A percentile compares a stretch with the other conserved stretches of the same genome.
phyloP scores from a whole-genome alignment of 1,140 invertebrate genomes.

The Cylas formicarius region DNA sequence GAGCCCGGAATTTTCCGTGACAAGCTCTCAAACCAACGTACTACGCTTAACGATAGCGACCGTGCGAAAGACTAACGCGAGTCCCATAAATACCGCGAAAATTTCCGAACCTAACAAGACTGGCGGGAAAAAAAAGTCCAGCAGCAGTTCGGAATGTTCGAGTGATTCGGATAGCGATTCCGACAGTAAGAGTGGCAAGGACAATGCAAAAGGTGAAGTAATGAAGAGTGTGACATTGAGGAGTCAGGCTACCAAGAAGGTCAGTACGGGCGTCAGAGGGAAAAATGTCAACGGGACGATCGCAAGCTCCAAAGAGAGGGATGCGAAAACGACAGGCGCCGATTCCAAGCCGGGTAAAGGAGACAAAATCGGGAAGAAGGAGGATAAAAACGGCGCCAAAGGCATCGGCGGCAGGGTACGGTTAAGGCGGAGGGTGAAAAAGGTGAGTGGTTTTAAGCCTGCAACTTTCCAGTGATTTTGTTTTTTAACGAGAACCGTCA shows the following conservation, averaged over 20 bases:
- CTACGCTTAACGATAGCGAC: constrained; percentile 37
- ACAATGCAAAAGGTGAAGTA: constrained; percentile 14
- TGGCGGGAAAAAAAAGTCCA: constrained; percentile 11
- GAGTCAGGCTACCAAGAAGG: constrained; percentile 5
- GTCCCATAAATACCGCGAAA: constrained; percentile 22
- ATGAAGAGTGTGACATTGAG: neutral
- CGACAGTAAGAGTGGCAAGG: constrained; percentile 31
- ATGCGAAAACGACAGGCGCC: constrained; percentile 11
- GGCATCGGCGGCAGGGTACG: too few species aligned
- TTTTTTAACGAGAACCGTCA: too few species aligned
- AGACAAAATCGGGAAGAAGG: constrained; percentile 18
- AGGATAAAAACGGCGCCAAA: neutral
- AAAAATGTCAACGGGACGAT: neutral
- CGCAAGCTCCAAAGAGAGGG: too few species aligned
- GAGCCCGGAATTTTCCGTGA: constrained; percentile 39
- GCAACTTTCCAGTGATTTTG: too few species aligned
- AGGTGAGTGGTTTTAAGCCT: constrained; percentile 24
- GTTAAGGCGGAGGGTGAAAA: constrained; percentile 16
- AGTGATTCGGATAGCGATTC: constrained; percentile 28
- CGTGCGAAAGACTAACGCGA: constrained; percentile 33
- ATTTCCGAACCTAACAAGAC: constrained; percentile 1
- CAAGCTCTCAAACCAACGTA: constrained; percentile 36
- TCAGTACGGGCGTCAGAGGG: neutral
- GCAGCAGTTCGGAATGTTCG: constrained; percentile 20
- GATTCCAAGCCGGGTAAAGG: constrained; percentile 20